phyloP scores from a whole-genome alignment of 2,797 vertebrate species.

The Hippoglossus hippoglossus region DNA sequence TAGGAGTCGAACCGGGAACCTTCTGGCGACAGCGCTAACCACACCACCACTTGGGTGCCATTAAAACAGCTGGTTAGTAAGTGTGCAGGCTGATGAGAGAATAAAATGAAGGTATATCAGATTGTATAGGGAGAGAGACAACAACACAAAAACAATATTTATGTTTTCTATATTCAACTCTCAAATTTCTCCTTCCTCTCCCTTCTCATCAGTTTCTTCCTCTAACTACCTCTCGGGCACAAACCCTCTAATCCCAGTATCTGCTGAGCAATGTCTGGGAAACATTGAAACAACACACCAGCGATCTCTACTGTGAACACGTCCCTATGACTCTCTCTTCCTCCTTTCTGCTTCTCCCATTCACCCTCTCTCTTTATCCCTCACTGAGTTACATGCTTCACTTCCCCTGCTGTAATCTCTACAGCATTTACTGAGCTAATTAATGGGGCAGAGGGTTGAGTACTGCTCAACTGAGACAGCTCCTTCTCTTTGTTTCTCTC shows the following conservation, averaged over 20 bases:
- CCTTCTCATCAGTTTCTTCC: slow-evolving; percentile 31
- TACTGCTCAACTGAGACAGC: slow-evolving; percentile 63
- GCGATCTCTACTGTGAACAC: background rate
- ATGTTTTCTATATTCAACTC: slow-evolving; percentile 16
- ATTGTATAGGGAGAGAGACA: slow-evolving; percentile 6
- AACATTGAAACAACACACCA: background rate
- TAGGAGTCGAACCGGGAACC: too few species aligned
- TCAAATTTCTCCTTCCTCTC: slow-evolving; percentile 26
- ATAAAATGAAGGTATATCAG: slow-evolving; percentile 11
- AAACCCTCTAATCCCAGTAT: slow-evolving; percentile 45
- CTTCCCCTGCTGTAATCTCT: slow-evolving; percentile 68
- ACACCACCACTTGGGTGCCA: too few species aligned
- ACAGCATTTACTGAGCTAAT: slow-evolving; percentile 80
- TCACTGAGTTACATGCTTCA: slow-evolving; percentile 66
- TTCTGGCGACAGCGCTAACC: too few species aligned
- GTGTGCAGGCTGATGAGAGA: slow-evolving; percentile 21
- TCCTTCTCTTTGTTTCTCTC: slow-evolving; percentile 57
- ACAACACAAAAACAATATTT: slow-evolving; percentile 20
- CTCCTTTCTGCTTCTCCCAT: slow-evolving; percentile 20
- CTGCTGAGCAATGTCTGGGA: slow-evolving; percentile 16
- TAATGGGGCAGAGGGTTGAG: slow-evolving; percentile 76
- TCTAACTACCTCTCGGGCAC: slow-evolving; percentile 6
- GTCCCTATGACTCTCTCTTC: slow-evolving; percentile 5
- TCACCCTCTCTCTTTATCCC: slow-evolving; percentile 53
- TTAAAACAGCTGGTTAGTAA: slow-evolving; percentile 2